Base-by-base conservation (phyloP, 2,797 vertebrate species). In the Crenichthys baileyi region DNA sequence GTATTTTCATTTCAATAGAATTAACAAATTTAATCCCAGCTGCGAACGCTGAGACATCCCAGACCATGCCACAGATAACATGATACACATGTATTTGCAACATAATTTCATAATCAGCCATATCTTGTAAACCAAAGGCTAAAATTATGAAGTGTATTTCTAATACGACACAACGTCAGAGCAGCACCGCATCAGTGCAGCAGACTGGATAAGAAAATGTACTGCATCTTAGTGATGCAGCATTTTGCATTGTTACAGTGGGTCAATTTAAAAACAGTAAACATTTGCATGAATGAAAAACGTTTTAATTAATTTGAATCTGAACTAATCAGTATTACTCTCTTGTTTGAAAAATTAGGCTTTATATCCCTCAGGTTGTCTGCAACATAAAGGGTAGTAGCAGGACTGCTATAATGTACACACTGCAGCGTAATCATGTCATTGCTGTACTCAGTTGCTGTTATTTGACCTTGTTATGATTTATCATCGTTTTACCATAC, bases 391-490 rank as follows among this genome's bases (percentile, higher is more conserved):
- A 83, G 78, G 79, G 58, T 63, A 26, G 53, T 39, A 44, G 50
- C 75, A 72, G 70, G 63, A 79, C 72, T 51, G 61, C 73, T 51
- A 73, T 71, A 63, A 65, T 55, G 60, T 44, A 61, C 65, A 76
- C 65, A 83, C 83, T 91, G 91, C 91, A 89, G 88, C 73, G 79
- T 85, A 91, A 90, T 90, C 86, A 92, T 87, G 60, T 71, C 26
- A 65, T 84, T 72, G 80, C 77, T 79, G 41, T 11, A 74, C 79
- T 88, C 78, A 85, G 51, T 85, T 83, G 55, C 80, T 85, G 70
- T 77, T 88, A 83, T 90, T 91, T 93, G 92, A 92, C 92, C 90
- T 93, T 92, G 91, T 71, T 78, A 75, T 91, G 83, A 90, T 92
- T 91, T 87, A 91, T 93, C 72, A 91, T 91, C 78, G 85, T 85